Base-by-base conservation (phyloP, 2,888 invertebrate genomes). In the Poecilobothrus nobilitatus region DNA sequence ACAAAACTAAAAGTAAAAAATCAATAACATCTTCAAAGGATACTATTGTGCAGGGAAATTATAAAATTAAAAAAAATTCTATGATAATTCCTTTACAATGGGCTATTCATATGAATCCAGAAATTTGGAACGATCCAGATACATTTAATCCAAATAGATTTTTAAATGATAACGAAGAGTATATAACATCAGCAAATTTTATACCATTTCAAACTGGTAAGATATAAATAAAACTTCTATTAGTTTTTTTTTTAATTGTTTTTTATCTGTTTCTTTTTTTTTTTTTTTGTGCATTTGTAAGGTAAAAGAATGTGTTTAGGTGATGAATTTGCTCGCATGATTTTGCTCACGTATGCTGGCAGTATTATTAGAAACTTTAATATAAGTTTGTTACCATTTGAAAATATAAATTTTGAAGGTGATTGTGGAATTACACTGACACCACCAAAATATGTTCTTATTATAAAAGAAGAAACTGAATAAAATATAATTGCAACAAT, bases 291-390 rank as follows among this genome's bases (percentile, higher is more conserved):
- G 12, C 8, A 63, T 21, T 64, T 63, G 62, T 67, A 75, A 92
- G 92, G 92, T 22, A 92, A 92, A 78, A 86, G 94, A 44, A 89
- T 91, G 86, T 94, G 94, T 77, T 86, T 92, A 0, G 94, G 94
- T 0, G 93, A 94, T 71, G 93, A 94, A 76, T 80, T 94, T 64
- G 91, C 91, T 0, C 86, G 86, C 72, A 92, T 91, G 89, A 77
- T 88, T 27, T 76, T 90, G 34, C 86, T 86, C 70, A 78, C 91
- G 1, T 88, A 89, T 66, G 83, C 85, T 9, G 87, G 88, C 0
- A 83, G 86, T 61, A 83, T 93, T 12, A 76, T 92, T 0, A 82
- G 88, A 10, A 84, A 86, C 5, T 89, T 87, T 75, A 71, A 76
- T 2, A 71, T 89, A 27, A 77, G 78, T 0, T 70, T 84, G 18